phyloP scores from a whole-genome alignment of 1,140 invertebrate species.

The Forficula auricularia region DNA sequence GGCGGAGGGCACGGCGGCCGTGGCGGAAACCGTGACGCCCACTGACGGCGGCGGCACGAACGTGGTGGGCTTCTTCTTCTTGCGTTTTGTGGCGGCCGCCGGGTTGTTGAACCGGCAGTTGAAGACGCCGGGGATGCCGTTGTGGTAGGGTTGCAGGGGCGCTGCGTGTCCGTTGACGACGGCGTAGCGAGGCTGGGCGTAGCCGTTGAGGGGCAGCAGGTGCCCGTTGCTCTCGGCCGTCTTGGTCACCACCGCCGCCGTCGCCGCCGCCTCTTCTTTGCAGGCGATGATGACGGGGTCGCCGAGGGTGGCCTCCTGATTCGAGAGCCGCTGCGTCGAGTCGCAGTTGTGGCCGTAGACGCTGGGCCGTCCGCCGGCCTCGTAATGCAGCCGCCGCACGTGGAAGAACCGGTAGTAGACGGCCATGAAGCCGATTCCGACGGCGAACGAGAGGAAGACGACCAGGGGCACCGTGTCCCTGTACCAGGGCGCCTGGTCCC shows the following conservation, averaged over 20 bases:
- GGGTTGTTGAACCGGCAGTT: conserved; percentile 74
- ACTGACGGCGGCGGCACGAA: conserved; percentile 56
- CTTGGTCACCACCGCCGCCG: too few species aligned
- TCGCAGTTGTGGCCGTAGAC: conserved; percentile 7
- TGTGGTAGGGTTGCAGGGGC: conserved; percentile 16
- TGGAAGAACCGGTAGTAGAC: conserved; percentile 59
- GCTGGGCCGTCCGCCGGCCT: conserved; percentile 37
- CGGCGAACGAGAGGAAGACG: conserved; percentile 45
- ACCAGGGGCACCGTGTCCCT: conserved; percentile 31
- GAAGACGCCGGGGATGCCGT: conserved; percentile 67
- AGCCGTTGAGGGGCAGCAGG: too few species aligned
- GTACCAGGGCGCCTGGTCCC: conserved; percentile 24
- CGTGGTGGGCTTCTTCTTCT: conserved; percentile 76
- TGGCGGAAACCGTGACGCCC: too few species aligned
- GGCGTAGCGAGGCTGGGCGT: too few species aligned
- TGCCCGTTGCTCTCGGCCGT: too few species aligned
- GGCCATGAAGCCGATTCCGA: conserved; percentile 65
- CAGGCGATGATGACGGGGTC: too few species aligned
- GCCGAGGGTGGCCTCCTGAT: conserved; percentile 14
- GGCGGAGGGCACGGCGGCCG: too few species aligned
- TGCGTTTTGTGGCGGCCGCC: conserved; percentile 42
- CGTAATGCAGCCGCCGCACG: conserved; percentile 37
- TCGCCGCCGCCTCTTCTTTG: too few species aligned
- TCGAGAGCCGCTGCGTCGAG: conserved; percentile 16
- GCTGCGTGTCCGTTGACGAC: conserved; percentile 2